Percentiles rank a stretch among this genome's conserved stretches.
Evolutionary conservation across 2,797 vertebrate genomes (phyloP).

Genomic region (Brotula barbata): DNA sequence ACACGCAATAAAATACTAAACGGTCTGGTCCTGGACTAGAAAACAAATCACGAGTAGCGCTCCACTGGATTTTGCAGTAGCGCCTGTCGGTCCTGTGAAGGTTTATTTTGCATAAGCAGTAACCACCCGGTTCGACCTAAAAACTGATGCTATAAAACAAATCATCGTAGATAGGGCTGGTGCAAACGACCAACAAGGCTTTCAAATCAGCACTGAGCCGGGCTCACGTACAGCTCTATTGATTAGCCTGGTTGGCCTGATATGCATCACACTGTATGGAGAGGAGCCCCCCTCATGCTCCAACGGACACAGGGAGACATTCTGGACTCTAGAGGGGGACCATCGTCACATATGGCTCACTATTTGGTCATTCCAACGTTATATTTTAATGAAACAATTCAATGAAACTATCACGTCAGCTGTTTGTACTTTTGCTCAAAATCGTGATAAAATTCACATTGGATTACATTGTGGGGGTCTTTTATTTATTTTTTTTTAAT

Average conservation of each 20-base stretch:
- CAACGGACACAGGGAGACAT: constrained; percentile 18
- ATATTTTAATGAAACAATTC: constrained; percentile 18
- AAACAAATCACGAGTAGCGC: constrained; percentile 42
- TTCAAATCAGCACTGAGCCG: constrained; percentile 41
- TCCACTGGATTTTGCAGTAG: constrained; percentile 33
- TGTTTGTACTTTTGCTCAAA: constrained; percentile 15
- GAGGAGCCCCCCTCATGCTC: constrained; percentile 35
- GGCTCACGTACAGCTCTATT: constrained; percentile 58
- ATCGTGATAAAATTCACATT: no score
- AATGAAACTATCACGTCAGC: constrained; percentile 6
- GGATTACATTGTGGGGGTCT: no score
- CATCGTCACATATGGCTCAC: neutral
- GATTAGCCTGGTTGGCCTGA: constrained; percentile 62
- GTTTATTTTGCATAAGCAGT: constrained; percentile 33
- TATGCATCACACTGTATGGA: constrained; percentile 55
- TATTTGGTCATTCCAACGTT: constrained; percentile 13
- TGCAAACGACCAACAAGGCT: constrained; percentile 40
- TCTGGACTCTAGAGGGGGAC: no score
- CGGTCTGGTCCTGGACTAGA: constrained; percentile 6
- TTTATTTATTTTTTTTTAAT: no score
- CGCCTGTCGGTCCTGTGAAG: constrained; percentile 19
- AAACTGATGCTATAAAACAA: constrained; percentile 31
- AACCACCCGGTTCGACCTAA: constrained; percentile 26
- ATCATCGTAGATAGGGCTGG: constrained; percentile 31
- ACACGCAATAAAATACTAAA: constrained; percentile 32